phyloP scores from a whole-genome alignment of 2,113 vertebrate genomes.

The human region DNA sequence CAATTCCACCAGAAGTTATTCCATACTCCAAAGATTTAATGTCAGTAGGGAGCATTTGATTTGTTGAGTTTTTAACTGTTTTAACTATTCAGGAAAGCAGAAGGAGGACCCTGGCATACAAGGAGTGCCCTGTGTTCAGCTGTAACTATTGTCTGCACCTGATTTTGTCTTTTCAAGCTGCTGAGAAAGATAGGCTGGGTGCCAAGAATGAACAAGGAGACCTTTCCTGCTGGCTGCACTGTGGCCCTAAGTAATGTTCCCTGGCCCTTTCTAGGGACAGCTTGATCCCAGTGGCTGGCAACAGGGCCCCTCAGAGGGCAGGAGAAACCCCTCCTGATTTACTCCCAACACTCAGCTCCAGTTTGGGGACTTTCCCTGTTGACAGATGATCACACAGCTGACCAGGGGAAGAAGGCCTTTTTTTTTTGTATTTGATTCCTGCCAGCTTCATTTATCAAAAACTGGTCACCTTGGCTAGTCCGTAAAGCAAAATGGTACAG shows the following conservation, averaged over 20 bases:
- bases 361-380: neutral
- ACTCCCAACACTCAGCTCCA: neutral
- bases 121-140: neutral
- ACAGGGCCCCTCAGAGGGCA: neutral
- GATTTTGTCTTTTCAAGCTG: constrained; percentile 37
- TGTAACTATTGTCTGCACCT: neutral
- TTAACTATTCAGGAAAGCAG: neutral
- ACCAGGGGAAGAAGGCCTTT: neutral
- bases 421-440: neutral
- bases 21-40: neutral
- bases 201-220: neutral
- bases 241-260: accelerated
- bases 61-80: neutral
- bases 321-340: neutral
- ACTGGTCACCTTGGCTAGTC: neutral
- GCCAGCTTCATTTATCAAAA: constrained; percentile 13
- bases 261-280: neutral
- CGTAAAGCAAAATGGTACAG: neutral
- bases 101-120: neutral
- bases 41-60: neutral
- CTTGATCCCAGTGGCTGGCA: neutral
- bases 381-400: constrained; percentile 12
- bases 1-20: neutral
- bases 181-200: constrained; percentile 20
- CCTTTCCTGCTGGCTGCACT: neutral